These are phyloP conservation scores for Horisme vitalbata DNA, from an alignment of 2,888 invertebrate species.

Conservation along the genomic window DNA sequence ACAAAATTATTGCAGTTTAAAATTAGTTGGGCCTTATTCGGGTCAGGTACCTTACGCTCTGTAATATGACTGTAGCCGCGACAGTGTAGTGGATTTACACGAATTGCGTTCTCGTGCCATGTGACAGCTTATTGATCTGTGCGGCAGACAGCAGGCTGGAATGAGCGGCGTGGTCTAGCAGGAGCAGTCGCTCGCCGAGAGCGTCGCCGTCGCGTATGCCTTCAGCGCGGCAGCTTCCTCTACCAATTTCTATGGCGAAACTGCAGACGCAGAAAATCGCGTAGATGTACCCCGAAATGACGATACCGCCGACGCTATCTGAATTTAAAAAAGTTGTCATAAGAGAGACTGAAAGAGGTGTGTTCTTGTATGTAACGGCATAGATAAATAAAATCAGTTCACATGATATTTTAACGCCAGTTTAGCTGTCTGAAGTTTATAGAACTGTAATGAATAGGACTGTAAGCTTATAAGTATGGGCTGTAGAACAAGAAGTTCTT, in stretches of 20 bases:
- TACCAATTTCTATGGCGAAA: constrained; percentile 65
- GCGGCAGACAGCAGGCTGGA: constrained; percentile 73
- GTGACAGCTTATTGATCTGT: constrained; percentile 68
- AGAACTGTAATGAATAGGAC: too few relatives aligned
- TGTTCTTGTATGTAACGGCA: too few relatives aligned
- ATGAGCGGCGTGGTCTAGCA: constrained; percentile 73
- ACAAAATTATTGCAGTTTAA: too few relatives aligned
- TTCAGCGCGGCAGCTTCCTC: constrained; percentile 50
- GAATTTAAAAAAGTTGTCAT: constrained; percentile 30
- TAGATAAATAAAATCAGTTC: too few relatives aligned
- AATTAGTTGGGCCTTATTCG: too few relatives aligned
- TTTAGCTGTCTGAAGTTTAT: too few relatives aligned
- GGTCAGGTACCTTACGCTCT: too few relatives aligned
- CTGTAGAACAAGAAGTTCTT: too few relatives aligned
- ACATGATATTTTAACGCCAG: too few relatives aligned
- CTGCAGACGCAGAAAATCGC: constrained; percentile 74
- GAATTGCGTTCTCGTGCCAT: constrained; percentile 68
- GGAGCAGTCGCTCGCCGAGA: constrained; percentile 65
- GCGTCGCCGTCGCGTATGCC: constrained; percentile 52
- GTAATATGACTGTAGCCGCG: too few relatives aligned
- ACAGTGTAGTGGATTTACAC: constrained; percentile 45
- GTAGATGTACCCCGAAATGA: constrained; percentile 71
- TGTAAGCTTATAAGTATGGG: too few relatives aligned
- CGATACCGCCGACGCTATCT: constrained; percentile 69
- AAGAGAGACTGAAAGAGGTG: too few relatives aligned